These are phyloP conservation scores for Silurus asotus DNA, from an alignment of 2,113 vertebrate genomes.

Conservation along the genomic window DNA sequence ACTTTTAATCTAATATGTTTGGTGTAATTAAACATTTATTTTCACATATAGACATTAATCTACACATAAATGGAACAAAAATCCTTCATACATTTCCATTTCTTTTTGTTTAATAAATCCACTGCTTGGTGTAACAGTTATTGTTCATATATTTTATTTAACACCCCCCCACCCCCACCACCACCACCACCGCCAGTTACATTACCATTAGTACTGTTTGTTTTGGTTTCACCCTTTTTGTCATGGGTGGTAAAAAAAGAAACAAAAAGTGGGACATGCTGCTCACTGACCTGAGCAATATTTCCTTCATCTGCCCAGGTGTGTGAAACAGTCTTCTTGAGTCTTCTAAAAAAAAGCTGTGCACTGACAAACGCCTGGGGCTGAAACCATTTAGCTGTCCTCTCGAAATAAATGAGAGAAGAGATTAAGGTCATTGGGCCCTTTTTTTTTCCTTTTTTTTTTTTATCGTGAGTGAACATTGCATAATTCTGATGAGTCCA, in stretches of 20 bases:
- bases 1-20: no score
- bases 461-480: background rate
- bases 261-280: slow-evolving; percentile 25
- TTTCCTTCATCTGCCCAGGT: slow-evolving; percentile 30
- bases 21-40: no score
- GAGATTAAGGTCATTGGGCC: background rate
- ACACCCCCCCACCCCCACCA: no score
- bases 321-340: slow-evolving; percentile 5
- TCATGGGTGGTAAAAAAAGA: slow-evolving; percentile 24
- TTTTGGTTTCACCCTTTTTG: background rate
- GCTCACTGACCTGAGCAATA: slow-evolving; percentile 4
- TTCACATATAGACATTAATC: no score
- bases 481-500: background rate
- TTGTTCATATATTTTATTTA: background rate
- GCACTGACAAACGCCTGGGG: background rate
- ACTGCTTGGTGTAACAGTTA: background rate
- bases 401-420: slow-evolving; percentile 16
- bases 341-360: slow-evolving; percentile 9
- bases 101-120: background rate
- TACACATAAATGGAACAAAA: no score
- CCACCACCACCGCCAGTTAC: background rate
- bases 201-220: slow-evolving; percentile 4
- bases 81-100: no score
- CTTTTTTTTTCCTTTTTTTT: background rate
- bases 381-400: background rate